These are phyloP conservation scores for Drosophila punjabiensis DNA, from an alignment of 1,140 invertebrate species.

Conservation along the genomic window DNA sequence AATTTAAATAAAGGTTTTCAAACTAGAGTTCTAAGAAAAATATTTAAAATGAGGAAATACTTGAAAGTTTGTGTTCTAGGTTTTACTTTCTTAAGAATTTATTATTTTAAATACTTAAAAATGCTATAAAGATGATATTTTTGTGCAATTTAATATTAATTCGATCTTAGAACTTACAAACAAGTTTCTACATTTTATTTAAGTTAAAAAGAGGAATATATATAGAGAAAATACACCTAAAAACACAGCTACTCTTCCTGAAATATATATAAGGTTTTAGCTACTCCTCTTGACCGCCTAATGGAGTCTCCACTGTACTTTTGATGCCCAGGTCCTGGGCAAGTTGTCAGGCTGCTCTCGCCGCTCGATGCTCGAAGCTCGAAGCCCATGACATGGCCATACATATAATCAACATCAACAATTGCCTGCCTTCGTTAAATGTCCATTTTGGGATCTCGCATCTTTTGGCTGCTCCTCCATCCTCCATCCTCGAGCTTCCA, in stretches of 20 bases:
- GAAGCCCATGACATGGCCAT: conserved; percentile 62
- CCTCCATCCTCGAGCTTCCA: background rate
- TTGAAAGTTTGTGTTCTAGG: too few species aligned
- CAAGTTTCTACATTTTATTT: too few species aligned
- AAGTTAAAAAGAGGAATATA: too few species aligned
- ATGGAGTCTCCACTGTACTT: conserved; percentile 10
- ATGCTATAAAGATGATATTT: too few species aligned
- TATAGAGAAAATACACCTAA: too few species aligned
- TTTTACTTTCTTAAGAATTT: too few species aligned
- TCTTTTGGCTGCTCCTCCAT: conserved; percentile 26
- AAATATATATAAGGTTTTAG: background rate
- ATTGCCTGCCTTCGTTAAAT: conserved; percentile 80
- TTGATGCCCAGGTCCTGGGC: conserved; percentile 17
- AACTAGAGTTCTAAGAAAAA: background rate
- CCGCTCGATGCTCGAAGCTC: conserved; percentile 21
- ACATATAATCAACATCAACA: conserved; percentile 69
- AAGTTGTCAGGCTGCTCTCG: conserved; percentile 29
- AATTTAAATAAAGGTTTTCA: background rate
- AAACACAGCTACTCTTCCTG: background rate
- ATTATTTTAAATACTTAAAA: too few species aligned
- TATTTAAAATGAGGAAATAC: background rate
- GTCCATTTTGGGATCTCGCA: conserved; percentile 77
- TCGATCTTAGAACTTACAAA: too few species aligned
- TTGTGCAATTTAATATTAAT: too few species aligned
- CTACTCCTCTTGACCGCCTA: background rate